These are phyloP conservation scores for Odontomyia ornata DNA, from an alignment of 2,888 invertebrate genomes.

Conservation along the genomic window DNA sequence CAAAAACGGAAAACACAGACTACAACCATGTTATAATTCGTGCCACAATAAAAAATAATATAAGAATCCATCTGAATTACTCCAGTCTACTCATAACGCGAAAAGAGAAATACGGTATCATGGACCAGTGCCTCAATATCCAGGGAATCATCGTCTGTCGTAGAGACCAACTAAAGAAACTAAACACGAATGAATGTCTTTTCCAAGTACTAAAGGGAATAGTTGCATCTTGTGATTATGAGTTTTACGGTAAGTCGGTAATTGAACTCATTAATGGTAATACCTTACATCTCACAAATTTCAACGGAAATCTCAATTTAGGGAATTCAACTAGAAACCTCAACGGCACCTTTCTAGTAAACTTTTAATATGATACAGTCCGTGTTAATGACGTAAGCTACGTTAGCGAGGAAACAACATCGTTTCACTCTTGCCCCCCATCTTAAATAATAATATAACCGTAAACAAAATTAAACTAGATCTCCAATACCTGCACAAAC, in stretches of 20 bases:
- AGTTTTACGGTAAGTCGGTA: conserved; percentile 3
- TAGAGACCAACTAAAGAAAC: not conserved
- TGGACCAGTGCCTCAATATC: not conserved
- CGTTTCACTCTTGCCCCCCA: conserved; percentile 39
- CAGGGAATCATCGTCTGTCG: not conserved
- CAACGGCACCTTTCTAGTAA: no score
- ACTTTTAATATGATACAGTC: not conserved
- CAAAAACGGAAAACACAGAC: not conserved
- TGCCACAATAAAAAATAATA: conserved; percentile 35
- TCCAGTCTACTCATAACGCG: conserved; percentile 21
- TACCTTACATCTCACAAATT: conserved; percentile 36
- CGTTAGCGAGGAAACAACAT: no score
- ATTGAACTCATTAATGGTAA: conserved; percentile 37
- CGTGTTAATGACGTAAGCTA: no score
- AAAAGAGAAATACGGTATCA: not conserved
- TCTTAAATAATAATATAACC: conserved; percentile 21
- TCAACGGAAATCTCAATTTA: conserved; percentile 39
- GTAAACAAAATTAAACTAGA: conserved; percentile 31
- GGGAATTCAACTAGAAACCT: no score
- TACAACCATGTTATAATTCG: conserved; percentile 31
- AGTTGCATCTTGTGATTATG: conserved; percentile 17
- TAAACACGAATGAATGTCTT: conserved; percentile 39
- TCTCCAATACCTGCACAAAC: conserved; percentile 38
- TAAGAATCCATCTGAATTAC: conserved; percentile 24
- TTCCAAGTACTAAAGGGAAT: conserved; percentile 22